Conservation (phyloP, 2,888 invertebrate genomes). For the Chrysolina americana region DNA sequence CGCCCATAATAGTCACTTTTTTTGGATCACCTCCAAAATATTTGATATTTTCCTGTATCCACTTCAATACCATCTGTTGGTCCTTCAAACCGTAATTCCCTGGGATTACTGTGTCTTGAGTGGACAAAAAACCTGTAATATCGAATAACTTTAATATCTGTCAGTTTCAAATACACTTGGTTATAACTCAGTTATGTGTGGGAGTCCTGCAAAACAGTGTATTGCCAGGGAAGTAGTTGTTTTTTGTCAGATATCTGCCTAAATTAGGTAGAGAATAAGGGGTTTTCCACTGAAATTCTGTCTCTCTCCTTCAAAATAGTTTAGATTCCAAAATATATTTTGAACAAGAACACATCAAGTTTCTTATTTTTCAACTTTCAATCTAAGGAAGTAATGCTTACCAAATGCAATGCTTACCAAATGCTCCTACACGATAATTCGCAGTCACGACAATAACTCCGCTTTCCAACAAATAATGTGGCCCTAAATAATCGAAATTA, state of each 20-base stretch:
- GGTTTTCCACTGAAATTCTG: too few species aligned
- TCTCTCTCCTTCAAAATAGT: too few species aligned
- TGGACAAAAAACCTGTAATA: conserved; percentile 53
- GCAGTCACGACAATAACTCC: conserved; percentile 60
- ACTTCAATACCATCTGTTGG: conserved; percentile 41
- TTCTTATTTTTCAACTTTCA: too few species aligned
- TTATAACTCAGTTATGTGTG: too few species aligned
- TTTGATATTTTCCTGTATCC: conserved; percentile 51
- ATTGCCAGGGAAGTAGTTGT: too few species aligned
- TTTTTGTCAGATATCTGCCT: too few species aligned
- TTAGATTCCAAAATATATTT: too few species aligned
- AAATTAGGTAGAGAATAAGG: too few species aligned
- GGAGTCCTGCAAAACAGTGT: too few species aligned
- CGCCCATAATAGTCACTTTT: conserved; percentile 53
- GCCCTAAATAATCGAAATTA: conserved; percentile 66
- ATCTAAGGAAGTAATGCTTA: conserved; percentile 20
- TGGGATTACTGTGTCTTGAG: conserved; percentile 48
- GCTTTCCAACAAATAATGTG: conserved; percentile 60
- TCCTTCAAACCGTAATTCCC: conserved; percentile 54
- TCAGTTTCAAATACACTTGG: too few species aligned
- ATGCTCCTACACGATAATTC: conserved; percentile 58
- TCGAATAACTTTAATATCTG: background rate
- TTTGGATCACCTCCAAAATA: conserved; percentile 42
- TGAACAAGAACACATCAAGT: too few species aligned
- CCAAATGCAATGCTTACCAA: conserved; percentile 46